Percentiles rank a stretch among this genome's conserved stretches.
Evolutionary conservation across 2,113 vertebrate genomes (phyloP).

Genomic region (Micronisus gabar): DNA sequence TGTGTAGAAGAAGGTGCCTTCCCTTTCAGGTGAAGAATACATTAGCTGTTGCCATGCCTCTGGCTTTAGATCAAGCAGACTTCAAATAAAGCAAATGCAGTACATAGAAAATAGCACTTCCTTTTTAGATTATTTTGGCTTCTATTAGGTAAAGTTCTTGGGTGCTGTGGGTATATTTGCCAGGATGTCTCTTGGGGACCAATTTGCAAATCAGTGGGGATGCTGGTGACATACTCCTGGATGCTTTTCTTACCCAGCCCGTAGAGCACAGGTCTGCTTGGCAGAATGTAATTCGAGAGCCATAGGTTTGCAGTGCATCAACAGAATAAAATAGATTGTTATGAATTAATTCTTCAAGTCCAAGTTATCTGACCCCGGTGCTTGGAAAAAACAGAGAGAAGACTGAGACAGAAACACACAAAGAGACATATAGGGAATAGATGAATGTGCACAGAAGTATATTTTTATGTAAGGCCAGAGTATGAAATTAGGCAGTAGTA

Average conservation of each 20-base stretch:
- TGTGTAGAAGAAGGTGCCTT: neutral
- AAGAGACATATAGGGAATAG: neutral
- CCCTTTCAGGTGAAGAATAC: neutral
- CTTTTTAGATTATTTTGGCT: neutral
- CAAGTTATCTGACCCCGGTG: neutral
- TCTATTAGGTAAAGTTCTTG: neutral
- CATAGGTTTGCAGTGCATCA: neutral
- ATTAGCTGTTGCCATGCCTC: neutral
- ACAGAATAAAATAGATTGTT: neutral
- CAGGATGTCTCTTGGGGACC: neutral
- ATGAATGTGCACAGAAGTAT: neutral
- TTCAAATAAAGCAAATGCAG: neutral
- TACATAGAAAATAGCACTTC: neutral
- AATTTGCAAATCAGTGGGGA: neutral
- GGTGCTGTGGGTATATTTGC: neutral
- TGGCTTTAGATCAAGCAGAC: neutral
- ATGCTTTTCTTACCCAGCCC: neutral
- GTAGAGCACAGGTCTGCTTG: neutral
- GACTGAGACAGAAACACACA: neutral
- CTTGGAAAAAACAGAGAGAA: neutral
- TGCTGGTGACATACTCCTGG: neutral
- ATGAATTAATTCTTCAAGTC: neutral
- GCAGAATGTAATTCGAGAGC: neutral
- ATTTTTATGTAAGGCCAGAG: neutral
- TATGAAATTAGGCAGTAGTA: neutral